Conservation (phyloP, 2,888 invertebrate species). For the Camponotus fellah region DNA sequence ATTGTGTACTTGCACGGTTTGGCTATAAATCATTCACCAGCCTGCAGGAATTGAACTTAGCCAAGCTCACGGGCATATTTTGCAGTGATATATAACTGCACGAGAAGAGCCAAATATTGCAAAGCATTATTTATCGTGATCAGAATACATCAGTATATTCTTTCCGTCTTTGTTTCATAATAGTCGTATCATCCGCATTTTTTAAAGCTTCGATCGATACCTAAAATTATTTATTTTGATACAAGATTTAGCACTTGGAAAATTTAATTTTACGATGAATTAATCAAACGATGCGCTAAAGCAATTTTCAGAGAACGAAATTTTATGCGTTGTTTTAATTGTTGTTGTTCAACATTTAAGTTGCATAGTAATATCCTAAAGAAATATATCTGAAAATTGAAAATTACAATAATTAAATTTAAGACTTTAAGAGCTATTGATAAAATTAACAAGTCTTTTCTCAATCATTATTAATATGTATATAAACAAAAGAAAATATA, state of each 20-base stretch:
- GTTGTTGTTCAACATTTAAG: neutral
- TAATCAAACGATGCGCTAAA: conserved; percentile 7
- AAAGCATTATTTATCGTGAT: conserved; percentile 22
- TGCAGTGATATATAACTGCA: conserved; percentile 48
- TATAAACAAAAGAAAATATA: neutral
- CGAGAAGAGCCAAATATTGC: conserved; percentile 15
- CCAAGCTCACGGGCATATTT: conserved; percentile 43
- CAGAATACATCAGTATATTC: neutral
- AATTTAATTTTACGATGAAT: conserved; percentile 8
- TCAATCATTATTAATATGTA: neutral
- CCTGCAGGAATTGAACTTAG: conserved; percentile 51
- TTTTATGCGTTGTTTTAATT: conserved; percentile 4
- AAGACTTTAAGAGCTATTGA: neutral
- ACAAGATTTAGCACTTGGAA: neutral
- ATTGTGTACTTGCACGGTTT: conserved; percentile 2
- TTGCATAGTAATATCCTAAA: conserved; percentile 8
- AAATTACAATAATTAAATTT: neutral
- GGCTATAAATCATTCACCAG: conserved; percentile 39
- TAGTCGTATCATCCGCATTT: neutral
- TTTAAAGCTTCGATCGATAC: neutral
- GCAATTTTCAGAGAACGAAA: neutral
- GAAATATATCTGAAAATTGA: conserved; percentile 1
- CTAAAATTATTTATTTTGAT: conserved; percentile 10
- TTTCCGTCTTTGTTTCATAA: neutral
- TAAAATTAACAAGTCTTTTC: neutral